phyloP scores from a whole-genome alignment of 2,888 invertebrate species.

The Eristalis arbustorum region DNA sequence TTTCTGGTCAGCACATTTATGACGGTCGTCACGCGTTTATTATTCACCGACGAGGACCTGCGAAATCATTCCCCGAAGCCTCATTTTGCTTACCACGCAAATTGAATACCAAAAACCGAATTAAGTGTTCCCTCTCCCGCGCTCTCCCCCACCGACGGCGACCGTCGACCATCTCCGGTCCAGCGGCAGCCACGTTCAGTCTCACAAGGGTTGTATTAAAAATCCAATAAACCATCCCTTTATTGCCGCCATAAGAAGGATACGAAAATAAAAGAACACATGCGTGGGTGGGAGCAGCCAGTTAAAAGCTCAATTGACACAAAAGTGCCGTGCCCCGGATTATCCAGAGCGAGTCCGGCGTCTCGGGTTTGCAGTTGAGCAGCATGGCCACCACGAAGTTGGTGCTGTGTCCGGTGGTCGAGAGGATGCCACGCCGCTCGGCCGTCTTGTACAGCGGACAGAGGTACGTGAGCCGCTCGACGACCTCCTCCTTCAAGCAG shows the following conservation, averaged over 20 bases:
- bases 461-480: conserved; percentile 84
- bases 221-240: conserved; percentile 55
- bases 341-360: conserved; percentile 91
- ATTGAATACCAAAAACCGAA: conserved; percentile 55
- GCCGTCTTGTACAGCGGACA: conserved; percentile 96
- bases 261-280: neutral
- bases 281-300: neutral
- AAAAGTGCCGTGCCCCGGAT: conserved; percentile 93
- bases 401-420: conserved; percentile 96
- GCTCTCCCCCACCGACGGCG: neutral
- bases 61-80: conserved; percentile 47
- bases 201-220: conserved; percentile 39
- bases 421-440: conserved; percentile 91
- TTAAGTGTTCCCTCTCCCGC: conserved; percentile 9
- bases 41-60: conserved; percentile 24
- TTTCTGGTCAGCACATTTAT: conserved; percentile 13
- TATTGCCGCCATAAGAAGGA: conserved; percentile 33
- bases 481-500: conserved; percentile 85
- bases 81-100: conserved; percentile 45
- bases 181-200: conserved; percentile 7
- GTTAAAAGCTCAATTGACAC: conserved; percentile 86
- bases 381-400: conserved; percentile 94
- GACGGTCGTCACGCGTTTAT: neutral
- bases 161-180: too few relatives aligned
- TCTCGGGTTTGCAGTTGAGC: conserved; percentile 83